Conservation (phyloP, 2,797 vertebrate species). For the Furcifer pardalis region DNA sequence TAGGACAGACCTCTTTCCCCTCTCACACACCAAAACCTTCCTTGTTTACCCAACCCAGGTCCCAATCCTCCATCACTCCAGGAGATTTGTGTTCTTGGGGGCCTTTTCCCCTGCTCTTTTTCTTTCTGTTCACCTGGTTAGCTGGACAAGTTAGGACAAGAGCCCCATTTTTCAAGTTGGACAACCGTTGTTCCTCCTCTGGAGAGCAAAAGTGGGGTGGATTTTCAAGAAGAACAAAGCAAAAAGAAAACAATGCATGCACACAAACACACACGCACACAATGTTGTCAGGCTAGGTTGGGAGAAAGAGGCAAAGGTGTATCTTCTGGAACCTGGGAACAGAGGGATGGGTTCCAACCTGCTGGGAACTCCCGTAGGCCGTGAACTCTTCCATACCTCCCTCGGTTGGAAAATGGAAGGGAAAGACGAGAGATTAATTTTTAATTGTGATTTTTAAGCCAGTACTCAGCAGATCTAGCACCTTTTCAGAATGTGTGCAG, state of each 20-base stretch:
- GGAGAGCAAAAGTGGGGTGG: slow-evolving; percentile 3
- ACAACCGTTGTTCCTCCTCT: slow-evolving; percentile 66
- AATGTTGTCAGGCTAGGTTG: slow-evolving; percentile 37
- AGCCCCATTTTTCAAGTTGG: slow-evolving; percentile 67
- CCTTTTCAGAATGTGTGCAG: neutral
- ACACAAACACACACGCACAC: too few relatives aligned
- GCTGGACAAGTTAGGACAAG: slow-evolving; percentile 69
- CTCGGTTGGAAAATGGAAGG: neutral
- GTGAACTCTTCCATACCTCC: slow-evolving; percentile 64
- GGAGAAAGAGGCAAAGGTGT: slow-evolving; percentile 60
- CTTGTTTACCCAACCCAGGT: neutral
- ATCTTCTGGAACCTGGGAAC: slow-evolving; percentile 37
- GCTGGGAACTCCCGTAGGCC: slow-evolving; percentile 52
- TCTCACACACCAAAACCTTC: neutral
- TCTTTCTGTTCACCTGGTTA: slow-evolving; percentile 46
- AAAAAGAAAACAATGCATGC: too few relatives aligned
- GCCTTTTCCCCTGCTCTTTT: slow-evolving; percentile 22
- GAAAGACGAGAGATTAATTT: slow-evolving; percentile 10
- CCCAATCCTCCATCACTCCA: neutral
- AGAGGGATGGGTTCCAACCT: slow-evolving; percentile 67
- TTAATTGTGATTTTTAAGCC: slow-evolving; percentile 21
- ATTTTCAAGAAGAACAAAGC: neutral
- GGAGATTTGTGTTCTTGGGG: slow-evolving; percentile 7
- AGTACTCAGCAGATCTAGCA: neutral
- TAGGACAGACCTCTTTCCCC: slow-evolving; percentile 16